Base-by-base conservation (phyloP, 2,888 invertebrate species). In the Horisme vitalbata region DNA sequence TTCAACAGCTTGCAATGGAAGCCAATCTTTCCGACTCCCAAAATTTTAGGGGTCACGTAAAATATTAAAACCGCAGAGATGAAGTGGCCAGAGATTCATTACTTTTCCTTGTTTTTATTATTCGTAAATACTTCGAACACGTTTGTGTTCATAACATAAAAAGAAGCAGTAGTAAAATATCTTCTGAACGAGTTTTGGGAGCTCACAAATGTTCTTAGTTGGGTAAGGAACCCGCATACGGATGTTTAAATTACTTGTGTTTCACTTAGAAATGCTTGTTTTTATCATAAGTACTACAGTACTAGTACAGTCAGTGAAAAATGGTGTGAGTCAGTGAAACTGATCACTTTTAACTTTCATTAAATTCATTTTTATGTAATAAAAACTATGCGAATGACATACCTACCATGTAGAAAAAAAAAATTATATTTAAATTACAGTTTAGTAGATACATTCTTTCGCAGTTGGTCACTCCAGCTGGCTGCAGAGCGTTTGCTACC, bases 21-120 rank as follows among this genome's bases (percentile, higher is more conserved):
- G 23, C 9, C 41, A 14, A 9, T 9, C 33, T 37, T 28, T 26
- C 13, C 12, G 45, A 23, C 49, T 7, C 75, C 79, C 78, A 76
- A 83, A 81, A 85, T 84, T 86, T 87, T 79, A 83, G 85, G 75
- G 88, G 87, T 88, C 89, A 89, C 89, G 89, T 89, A 89, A 86
- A 89, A 89, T 89, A 89, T 89, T 88, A 89, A 88, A 86, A 77
- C 79, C 79, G 77, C 73, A 78, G 79, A 81, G 79, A 87, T 84
- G 88, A 83, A 88, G 87, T 88, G 83, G 87, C 84, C 84, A 83
- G 82, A 83, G 85, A 86, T 85, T 88, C 87, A 85, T 83, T 82
- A 82, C 88, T 79, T 76, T 79, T 82, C 81, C 82, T 80, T 85
- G 87, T 86, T 89, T 88, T 89, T 88, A 88, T 87, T 88, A 88